Evolutionary conservation across 1,140 invertebrate genomes (phyloP), one percentile per base, ranked within the genome.

Genomic region (Diachasma alloeum): DNA sequence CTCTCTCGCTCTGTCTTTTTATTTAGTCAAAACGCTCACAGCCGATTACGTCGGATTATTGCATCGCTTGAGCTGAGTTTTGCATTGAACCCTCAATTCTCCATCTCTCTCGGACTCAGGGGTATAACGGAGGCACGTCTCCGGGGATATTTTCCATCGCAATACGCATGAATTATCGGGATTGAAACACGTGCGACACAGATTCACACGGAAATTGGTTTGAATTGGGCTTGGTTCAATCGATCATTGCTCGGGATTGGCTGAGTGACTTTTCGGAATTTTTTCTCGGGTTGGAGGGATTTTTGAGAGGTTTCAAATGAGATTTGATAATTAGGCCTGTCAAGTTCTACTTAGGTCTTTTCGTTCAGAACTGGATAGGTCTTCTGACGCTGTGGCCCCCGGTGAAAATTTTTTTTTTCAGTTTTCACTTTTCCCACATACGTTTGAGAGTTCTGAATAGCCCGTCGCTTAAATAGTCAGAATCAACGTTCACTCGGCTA

Each of bases 191-290:
- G 66, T 68, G 66, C 36, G 66, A 39, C 66, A 68, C 42, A 46
- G 15, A 71, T 71, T 48, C 69, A 46, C 26, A 71, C 68, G 68
- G 22, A 70, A 70, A 24, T 66, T 66, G 4, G 24, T 66, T 66
- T 22, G n/a, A 15, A 56, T 56, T 2, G 10, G 10, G 39, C 0
- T 13, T 1, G 39, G 39, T 10, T 42, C 13, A 11, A 42, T 42
- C 15, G 15, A 3, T 9, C 6, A 53, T 53, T 15, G 17, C 6
- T 1, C 15, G 9, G 2, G 15, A 53, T 53, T 53, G n/a, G 48
- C 4, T 15, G n/a, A 26, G 19, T 63, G 6, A 26, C 26, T 9
- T 63, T 63, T 31, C 9, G 11, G 24, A 19, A 63, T 63, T 63
- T 26, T 26, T 56, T 22, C n/a, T n/a, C n/a, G 36, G 36, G 4